Evolutionary conservation across 2,797 vertebrate species (phyloP).

Genomic region (Artibeus lituratus): DNA sequence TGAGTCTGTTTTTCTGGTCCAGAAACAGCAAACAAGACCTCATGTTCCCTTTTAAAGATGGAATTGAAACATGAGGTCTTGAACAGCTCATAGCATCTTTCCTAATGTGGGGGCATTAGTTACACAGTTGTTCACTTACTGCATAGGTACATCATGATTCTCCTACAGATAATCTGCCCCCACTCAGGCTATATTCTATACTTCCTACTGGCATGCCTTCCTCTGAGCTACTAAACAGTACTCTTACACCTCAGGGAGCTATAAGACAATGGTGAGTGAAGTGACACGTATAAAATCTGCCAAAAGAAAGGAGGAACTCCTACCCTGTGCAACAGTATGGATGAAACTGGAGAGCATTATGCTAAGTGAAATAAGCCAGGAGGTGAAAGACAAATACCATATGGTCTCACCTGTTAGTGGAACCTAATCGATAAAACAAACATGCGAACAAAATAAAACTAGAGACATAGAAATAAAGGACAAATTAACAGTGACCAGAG

Average conservation of each 20-base stretch:
- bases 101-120: neutral
- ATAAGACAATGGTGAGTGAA: neutral
- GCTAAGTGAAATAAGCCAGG: no score
- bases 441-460: no score
- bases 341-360: no score
- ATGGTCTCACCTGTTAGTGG: no score
- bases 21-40: neutral
- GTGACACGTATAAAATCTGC: neutral
- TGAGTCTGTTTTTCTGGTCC: neutral
- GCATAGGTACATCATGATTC: neutral
- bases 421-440: no score
- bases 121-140: neutral
- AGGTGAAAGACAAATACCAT: no score
- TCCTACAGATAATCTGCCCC: neutral
- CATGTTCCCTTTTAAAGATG: neutral
- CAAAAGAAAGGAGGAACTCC: no score
- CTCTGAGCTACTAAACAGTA: neutral
- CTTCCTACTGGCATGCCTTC: neutral
- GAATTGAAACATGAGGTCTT: neutral
- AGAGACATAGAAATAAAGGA: no score
- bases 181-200: neutral
- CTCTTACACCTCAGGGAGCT: neutral
- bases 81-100: neutral
- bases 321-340: no score
- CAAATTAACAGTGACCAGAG: no score